These are phyloP conservation scores for Hermaeophaga mercurialis DNA, from an alignment of 2,888 invertebrate species.

Conservation along the genomic window DNA sequence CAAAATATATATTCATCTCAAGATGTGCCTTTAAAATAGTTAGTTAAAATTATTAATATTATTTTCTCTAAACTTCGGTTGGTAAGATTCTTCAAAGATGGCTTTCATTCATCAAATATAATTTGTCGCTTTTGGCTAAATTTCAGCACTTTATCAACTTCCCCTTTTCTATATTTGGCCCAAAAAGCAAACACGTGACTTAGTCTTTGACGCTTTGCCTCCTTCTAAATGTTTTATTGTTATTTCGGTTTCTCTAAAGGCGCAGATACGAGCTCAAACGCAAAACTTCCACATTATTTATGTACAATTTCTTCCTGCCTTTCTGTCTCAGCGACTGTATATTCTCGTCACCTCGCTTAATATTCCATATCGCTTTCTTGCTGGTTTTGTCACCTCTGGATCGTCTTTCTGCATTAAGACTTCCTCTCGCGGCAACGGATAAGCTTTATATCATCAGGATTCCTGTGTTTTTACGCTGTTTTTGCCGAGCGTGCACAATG, in stretches of 20 bases:
- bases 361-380: conserved; percentile 46
- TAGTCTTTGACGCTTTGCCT: conserved; percentile 32
- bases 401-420: conserved; percentile 45
- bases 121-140: conserved; percentile 16
- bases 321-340: conserved; percentile 37
- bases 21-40: too few species aligned
- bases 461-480: conserved; percentile 13
- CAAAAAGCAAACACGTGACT: conserved; percentile 26
- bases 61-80: background rate
- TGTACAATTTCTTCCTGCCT: conserved; percentile 34
- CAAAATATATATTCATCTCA: too few species aligned
- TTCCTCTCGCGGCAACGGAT: conserved; percentile 35
- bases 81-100: background rate
- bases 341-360: conserved; percentile 45
- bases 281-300: conserved; percentile 37
- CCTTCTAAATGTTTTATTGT: conserved; percentile 33
- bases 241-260: conserved; percentile 31
- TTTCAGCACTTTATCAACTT: conserved; percentile 20
- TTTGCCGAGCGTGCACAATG: conserved; percentile 4
- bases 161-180: conserved; percentile 7
- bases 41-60: too few species aligned
- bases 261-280: conserved; percentile 27
- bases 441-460: conserved; percentile 35
- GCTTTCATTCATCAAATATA: conserved; percentile 12
- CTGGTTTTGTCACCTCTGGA: conserved; percentile 46